Conservation (phyloP, 92 coral and sea anemone genomes). For the Galaxea fascicularis region DNA sequence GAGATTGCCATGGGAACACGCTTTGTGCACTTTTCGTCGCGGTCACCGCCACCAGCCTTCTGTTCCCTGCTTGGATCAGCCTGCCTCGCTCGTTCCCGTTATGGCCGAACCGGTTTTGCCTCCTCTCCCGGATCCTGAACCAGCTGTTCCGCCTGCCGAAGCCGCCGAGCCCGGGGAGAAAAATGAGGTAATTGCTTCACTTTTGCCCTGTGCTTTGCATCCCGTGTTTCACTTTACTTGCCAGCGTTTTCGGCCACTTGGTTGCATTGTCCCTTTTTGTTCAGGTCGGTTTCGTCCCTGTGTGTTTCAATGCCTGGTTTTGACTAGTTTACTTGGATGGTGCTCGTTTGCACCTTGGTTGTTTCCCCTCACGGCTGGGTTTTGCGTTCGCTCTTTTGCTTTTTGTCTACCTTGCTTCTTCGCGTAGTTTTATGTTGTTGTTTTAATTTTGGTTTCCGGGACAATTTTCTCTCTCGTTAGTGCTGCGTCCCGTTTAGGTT, state of each 20-base stretch:
- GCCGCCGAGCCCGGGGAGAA: conserved; percentile 9
- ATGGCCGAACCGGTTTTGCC: conserved; percentile 32
- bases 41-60: conserved; percentile 32
- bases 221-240: conserved; percentile 6
- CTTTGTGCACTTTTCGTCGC: conserved; percentile 1
- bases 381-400: not conserved
- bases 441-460: not conserved
- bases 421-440: not conserved
- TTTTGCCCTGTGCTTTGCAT: conserved; percentile 8
- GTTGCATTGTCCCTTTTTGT: conserved; percentile 3
- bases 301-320: not conserved
- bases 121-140: not conserved
- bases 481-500: no score
- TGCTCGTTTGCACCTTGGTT: not conserved
- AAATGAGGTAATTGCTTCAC: no score
- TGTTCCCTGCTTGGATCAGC: no score
- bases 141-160: conserved; percentile 6
- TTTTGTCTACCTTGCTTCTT: not conserved
- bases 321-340: not conserved
- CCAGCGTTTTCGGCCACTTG: conserved; percentile 3
- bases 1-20: conserved; percentile 4
- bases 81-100: conserved; percentile 4
- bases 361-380: conserved; percentile 2
- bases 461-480: conserved; percentile 17
- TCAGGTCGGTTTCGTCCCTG: not conserved